phyloP scores from a whole-genome alignment of 53 echinoderm and acorn worm genomes.

The Echinarachnius parma region DNA sequence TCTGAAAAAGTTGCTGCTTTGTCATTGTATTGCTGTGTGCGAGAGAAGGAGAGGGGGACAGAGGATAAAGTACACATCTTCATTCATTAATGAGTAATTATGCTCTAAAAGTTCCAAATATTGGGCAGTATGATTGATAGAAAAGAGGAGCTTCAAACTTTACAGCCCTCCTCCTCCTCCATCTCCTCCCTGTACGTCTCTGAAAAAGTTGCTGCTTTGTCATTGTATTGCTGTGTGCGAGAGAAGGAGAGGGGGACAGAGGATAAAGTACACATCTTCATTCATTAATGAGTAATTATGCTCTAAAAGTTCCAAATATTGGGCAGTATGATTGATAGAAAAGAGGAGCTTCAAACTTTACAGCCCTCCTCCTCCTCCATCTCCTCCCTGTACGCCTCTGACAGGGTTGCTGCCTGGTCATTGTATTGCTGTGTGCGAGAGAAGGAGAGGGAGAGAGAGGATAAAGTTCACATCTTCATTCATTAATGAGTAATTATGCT shows the following conservation, averaged over 20 bases:
- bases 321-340: too few relatives aligned
- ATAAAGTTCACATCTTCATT: too few relatives aligned
- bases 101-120: too few relatives aligned
- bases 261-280: too few relatives aligned
- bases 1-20: constrained; percentile 7
- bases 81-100: too few relatives aligned
- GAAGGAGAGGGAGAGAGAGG: constrained; percentile 15
- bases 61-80: too few relatives aligned
- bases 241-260: constrained; percentile 3
- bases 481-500: too few relatives aligned
- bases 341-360: too few relatives aligned
- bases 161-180: constrained; percentile 25
- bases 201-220: constrained; percentile 1
- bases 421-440: constrained; percentile 43
- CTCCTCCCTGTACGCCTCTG: constrained; percentile 28
- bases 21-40: constrained; percentile 41
- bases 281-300: too few relatives aligned
- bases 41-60: constrained; percentile 4
- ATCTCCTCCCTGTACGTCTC: constrained; percentile 37
- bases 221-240: constrained; percentile 42
- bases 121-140: too few relatives aligned
- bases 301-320: too few relatives aligned
- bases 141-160: too few relatives aligned
- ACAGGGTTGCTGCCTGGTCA: constrained; percentile 16
- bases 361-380: constrained; percentile 33